Evolutionary conservation across 2,888 invertebrate genomes (phyloP), one percentile per base, ranked within the genome.

Genomic region (Chymomyza fuscimana): DNA sequence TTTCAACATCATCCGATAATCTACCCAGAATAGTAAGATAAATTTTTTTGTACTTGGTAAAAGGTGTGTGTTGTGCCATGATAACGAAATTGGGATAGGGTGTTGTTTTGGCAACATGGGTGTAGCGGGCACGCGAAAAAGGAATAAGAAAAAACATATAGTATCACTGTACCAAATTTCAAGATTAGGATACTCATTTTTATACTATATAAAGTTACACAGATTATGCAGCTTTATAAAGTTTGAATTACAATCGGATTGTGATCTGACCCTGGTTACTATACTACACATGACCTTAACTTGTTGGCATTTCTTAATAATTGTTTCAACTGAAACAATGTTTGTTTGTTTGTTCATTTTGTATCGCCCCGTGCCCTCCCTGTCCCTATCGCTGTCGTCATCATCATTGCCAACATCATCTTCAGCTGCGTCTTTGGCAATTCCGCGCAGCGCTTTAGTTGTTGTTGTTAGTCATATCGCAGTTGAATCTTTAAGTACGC

Each of bases 321-420:
- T 90, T 88, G 85, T 88, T 87, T 89, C 85, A 73, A 85, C 73
- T 80, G 85, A 84, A 79, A 85, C 80, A 85, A 82, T 86, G 78
- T 87, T 82, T 76, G 74, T 71, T 73, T 79, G 65, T 73, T 71
- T 40, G 36, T 68, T 5, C 9, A 7, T 46, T 46, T 5, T 10
- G 12, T 46, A 46, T 46, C 40, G 15, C 40, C 5, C 12, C 40
- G 40, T 12, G 40, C 40, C 40, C 10, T 59, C 60, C 60, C 69
- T 67, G 56, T 72, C 67, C 70, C 70, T 74, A 65, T 64, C 65
- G 64, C 60, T 75, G 69, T 15, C 52, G 65, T 66, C 63, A 63
- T 59, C 52, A 70, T 54, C 32, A 59, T 58, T 67, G 40, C 40
- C 40, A 46, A 46, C 40, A 46, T 46, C 40, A 46, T 46, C 40